Base-by-base conservation (phyloP, 2,797 vertebrate genomes). In the Esox lucius region DNA sequence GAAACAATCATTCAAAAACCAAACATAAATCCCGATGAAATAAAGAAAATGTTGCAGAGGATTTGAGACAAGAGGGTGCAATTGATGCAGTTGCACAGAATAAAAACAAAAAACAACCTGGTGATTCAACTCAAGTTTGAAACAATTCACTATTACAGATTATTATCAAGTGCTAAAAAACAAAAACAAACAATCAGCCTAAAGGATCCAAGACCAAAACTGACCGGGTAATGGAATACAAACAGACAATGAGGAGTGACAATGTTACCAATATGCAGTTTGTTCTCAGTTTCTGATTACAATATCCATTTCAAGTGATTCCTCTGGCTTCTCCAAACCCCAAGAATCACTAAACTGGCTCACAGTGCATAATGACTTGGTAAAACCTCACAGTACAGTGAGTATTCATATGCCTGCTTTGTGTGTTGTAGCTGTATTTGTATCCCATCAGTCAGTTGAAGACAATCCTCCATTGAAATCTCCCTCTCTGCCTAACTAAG, bases 131-230 rank as follows among this genome's bases (percentile, higher is more conserved):
- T 70, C 39, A 84, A 80, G 74, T 80, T 85, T 26, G 24, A 13
- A 86, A 86, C 59, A 64, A 79, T 73, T 79, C 86, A 86, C 88
- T 86, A 90, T 91, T 86, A 91, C 86, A 90, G 89, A 88, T 24
- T 56, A 56, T 22, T 87, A 91, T 79, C 90, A 90, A 92, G 85
- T 91, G 90, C 91, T 91, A 91, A 92, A 90, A 89, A 89, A 90
- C 24, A 61, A 12, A 92, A 92, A 90, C 88, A 84, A 89, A 90
- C 24, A 11, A 12, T 85, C 83, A 84, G 80, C 87, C 91, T 87
- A 28, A 89, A 89, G 70, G 83, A 85, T 83, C 80, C 51, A 61
- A 74, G 69, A 72, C 73, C 71, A 76, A 84, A 71, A 33, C 24
- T 17, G 16, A 89, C 85, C 87, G 80, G 84, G 82, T 86, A 89